Conservation (phyloP, 2,888 invertebrate species). For the Gari tellinella region DNA sequence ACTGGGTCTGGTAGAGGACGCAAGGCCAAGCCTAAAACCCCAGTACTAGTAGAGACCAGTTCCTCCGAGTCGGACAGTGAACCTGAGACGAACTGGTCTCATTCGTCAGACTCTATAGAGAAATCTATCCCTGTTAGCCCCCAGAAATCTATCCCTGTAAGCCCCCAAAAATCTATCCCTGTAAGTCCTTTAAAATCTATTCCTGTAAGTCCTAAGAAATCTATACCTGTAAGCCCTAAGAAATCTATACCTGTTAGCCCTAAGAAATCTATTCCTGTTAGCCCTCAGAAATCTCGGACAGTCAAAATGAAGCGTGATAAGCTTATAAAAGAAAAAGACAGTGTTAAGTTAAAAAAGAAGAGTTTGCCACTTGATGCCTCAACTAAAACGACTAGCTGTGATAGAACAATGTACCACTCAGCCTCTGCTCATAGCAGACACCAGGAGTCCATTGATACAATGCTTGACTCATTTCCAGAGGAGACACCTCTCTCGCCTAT, state of each 20-base stretch:
- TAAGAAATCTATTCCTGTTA: conserved; percentile 46
- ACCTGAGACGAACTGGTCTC: not conserved
- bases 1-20: conserved; percentile 21
- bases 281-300: conserved; percentile 41
- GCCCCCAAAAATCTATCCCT: conserved; percentile 47
- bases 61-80: conserved; percentile 42
- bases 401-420: not conserved
- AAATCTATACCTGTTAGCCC: conserved; percentile 29
- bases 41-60: conserved; percentile 9
- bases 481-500: conserved; percentile 51
- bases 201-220: conserved; percentile 42
- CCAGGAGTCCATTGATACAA: conserved; percentile 36
- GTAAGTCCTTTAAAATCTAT: conserved; percentile 42
- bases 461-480: conserved; percentile 41
- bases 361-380: not conserved
- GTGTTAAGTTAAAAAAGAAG: conserved; percentile 51
- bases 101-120: conserved; percentile 23
- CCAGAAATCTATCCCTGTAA: conserved; percentile 45
- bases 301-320: conserved; percentile 50
- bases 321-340: conserved; percentile 46
- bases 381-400: conserved; percentile 3
- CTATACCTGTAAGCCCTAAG: conserved; percentile 30
- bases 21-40: conserved; percentile 12
- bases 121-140: conserved; percentile 48
- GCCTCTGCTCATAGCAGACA: conserved; percentile 5